Evolutionary conservation across 2,113 vertebrate species (phyloP).

Genomic region (Chiloscyllium plagiosum): DNA sequence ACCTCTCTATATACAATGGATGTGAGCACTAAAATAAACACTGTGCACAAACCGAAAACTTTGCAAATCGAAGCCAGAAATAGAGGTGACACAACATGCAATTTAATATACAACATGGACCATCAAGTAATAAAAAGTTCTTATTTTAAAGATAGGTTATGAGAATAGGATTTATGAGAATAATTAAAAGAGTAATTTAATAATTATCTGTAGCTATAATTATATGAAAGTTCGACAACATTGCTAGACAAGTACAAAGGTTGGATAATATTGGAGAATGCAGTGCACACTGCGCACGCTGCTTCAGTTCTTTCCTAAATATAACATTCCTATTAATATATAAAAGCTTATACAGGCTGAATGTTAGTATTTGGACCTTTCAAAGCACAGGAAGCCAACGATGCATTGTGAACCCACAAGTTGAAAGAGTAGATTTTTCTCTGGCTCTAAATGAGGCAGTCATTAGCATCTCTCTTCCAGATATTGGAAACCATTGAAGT

Average conservation of each 20-base stretch:
- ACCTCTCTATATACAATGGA: background rate
- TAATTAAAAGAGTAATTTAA: background rate
- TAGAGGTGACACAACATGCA: background rate
- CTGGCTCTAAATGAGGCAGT: background rate
- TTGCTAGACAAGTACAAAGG: background rate
- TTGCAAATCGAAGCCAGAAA: background rate
- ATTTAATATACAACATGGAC: background rate
- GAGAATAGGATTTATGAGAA: background rate
- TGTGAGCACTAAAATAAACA: background rate
- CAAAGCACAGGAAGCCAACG: background rate
- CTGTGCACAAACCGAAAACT: background rate
- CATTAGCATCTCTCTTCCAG: background rate
- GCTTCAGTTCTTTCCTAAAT: background rate
- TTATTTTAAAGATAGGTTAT: background rate
- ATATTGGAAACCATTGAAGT: background rate
- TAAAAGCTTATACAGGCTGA: background rate
- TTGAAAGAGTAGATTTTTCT: background rate
- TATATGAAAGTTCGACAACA: background rate
- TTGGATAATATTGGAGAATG: background rate
- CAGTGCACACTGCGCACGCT: background rate
- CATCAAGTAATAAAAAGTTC: background rate
- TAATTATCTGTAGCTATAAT: background rate
- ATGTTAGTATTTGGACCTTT: background rate
- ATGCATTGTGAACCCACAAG: background rate
- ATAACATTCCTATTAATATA: background rate